phyloP scores from a whole-genome alignment of 2,888 invertebrate genomes.

The Phyllotreta striolata region DNA sequence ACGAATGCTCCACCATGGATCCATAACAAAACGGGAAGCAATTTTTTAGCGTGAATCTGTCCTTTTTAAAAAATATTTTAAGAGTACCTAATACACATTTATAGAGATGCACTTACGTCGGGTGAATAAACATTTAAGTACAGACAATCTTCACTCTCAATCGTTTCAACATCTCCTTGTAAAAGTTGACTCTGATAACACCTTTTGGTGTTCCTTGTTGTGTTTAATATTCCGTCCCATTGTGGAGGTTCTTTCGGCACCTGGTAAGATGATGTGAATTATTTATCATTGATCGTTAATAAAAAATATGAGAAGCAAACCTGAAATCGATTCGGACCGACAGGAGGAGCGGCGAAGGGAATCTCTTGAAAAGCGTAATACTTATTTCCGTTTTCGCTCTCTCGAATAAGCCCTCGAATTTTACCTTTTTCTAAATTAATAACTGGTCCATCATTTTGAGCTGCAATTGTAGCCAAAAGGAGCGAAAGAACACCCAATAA shows the following conservation, averaged over 20 bases:
- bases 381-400: constrained; percentile 20
- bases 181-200: constrained; percentile 33
- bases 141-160: constrained; percentile 41
- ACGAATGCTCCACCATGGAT: constrained; percentile 58
- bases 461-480: not conserved
- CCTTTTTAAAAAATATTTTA: too few species aligned
- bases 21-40: constrained; percentile 56
- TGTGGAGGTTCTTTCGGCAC: constrained; percentile 34
- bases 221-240: constrained; percentile 39
- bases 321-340: constrained; percentile 16
- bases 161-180: not conserved
- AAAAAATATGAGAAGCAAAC: constrained; percentile 15
- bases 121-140: constrained; percentile 43
- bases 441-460: constrained; percentile 27
- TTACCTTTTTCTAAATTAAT: constrained; percentile 17
- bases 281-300: not conserved
- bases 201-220: constrained; percentile 34
- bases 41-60: not conserved
- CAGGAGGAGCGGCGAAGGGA: constrained; percentile 22
- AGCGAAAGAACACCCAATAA: not conserved
- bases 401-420: constrained; percentile 11
- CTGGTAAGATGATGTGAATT: constrained; percentile 8
- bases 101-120: constrained; percentile 28
- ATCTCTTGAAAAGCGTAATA: constrained; percentile 26
- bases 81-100: too few species aligned